Evolutionary conservation across 1,140 invertebrate genomes (phyloP).

Genomic region (Conus betulinus): DNA sequence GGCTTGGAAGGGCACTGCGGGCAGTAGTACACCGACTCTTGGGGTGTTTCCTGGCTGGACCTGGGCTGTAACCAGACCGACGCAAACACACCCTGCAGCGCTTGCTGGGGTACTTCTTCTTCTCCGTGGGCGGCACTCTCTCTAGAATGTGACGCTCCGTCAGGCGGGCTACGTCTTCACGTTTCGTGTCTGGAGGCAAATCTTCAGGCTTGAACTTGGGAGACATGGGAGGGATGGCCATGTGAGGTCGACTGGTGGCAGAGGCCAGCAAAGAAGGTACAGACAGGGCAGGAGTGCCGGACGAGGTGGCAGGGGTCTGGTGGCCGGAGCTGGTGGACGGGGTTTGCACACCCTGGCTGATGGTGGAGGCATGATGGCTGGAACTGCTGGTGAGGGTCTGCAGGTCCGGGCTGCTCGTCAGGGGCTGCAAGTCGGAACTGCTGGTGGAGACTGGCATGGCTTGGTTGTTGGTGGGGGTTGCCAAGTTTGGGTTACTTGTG

Average conservation of each 20-base stretch:
- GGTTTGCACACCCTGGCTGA: no score
- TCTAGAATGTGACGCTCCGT: conserved; percentile 16
- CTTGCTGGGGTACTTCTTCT: conserved; percentile 35
- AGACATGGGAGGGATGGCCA: not conserved
- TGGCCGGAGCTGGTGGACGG: no score
- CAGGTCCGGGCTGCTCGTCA: no score
- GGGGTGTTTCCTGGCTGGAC: not conserved
- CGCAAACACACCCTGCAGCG: conserved; percentile 28
- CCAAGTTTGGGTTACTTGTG: no score
- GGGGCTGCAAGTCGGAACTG: no score
- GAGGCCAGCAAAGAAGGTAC: not conserved
- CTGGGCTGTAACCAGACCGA: not conserved
- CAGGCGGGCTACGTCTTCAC: conserved; percentile 11
- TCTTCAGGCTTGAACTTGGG: conserved; percentile 17
- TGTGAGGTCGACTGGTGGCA: not conserved
- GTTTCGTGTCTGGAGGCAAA: conserved; percentile 9
- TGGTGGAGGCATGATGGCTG: not conserved
- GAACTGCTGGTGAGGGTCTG: no score
- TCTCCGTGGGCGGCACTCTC: conserved; percentile 20
- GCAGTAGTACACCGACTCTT: conserved; percentile 31
- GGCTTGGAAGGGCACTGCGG: conserved; percentile 29
- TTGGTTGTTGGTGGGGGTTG: no score
- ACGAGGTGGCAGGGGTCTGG: not conserved
- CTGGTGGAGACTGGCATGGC: no score
- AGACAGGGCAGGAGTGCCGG: not conserved